Conservation (phyloP, 1,140 invertebrate genomes). For the Paralvinella palmiformis region DNA sequence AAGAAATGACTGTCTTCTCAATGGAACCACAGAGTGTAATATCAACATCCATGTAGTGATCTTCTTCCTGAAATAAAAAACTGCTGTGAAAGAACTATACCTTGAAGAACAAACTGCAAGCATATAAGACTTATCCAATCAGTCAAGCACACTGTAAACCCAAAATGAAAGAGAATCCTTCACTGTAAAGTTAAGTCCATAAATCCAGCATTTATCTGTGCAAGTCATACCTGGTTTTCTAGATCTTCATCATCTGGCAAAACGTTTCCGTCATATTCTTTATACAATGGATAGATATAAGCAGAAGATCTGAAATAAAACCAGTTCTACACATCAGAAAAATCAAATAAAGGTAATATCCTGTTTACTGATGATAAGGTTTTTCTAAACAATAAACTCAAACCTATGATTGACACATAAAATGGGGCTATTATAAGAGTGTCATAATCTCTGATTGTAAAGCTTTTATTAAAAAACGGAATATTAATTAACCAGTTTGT, state of each 20-base stretch:
- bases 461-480: too few species aligned
- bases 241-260: slow-evolving; percentile 17
- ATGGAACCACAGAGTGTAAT: slow-evolving; percentile 4
- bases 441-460: too few species aligned
- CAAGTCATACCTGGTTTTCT: neutral
- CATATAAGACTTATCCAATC: too few species aligned
- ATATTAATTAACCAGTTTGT: too few species aligned
- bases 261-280: slow-evolving; percentile 27
- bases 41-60: slow-evolving; percentile 28
- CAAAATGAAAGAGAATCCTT: slow-evolving; percentile 3
- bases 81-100: neutral
- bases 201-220: neutral
- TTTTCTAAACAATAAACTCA: too few species aligned
- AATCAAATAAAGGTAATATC: slow-evolving; percentile 3
- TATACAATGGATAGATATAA: slow-evolving; percentile 28
- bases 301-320: slow-evolving; percentile 24
- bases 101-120: slow-evolving; percentile 1
- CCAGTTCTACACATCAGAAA: neutral
- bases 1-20: neutral
- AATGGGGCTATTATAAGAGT: too few species aligned
- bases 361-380: too few species aligned
- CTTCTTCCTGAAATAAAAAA: slow-evolving; percentile 29
- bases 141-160: too few species aligned
- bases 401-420: too few species aligned
- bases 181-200: slow-evolving; percentile 9